Evolutionary conservation across 2,113 vertebrate genomes (phyloP).

Genomic region (Notiomystis cincta): DNA sequence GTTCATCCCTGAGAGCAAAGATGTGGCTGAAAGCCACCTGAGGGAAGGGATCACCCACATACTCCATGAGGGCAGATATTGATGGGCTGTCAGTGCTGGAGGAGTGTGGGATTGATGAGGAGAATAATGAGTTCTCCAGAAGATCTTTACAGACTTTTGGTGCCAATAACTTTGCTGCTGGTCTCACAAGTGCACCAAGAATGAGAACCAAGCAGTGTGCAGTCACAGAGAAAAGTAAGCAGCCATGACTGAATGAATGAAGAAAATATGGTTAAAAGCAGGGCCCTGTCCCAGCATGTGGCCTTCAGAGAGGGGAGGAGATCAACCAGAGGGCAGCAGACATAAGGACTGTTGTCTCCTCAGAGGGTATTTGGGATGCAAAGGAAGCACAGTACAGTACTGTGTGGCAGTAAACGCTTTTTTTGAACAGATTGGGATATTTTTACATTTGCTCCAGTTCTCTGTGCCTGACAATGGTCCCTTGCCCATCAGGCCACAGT

Average conservation of each 20-base stretch:
- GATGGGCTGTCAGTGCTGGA: not conserved
- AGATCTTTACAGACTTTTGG: not conserved
- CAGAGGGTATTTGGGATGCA: not conserved
- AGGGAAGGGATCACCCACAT: not conserved
- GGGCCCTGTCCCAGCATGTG: accelerated
- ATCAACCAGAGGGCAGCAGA: not conserved
- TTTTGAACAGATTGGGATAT: not conserved
- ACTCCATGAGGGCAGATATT: not conserved
- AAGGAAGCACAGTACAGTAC: not conserved
- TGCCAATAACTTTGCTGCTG: not conserved
- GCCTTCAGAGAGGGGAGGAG: not conserved
- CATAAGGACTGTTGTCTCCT: not conserved
- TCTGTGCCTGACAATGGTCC: not conserved
- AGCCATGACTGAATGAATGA: not conserved
- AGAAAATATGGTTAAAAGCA: not conserved
- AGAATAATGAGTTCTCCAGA: not conserved
- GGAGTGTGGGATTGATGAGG: not conserved
- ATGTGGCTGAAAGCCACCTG: not conserved
- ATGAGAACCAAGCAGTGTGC: not conserved
- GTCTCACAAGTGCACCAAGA: not conserved
- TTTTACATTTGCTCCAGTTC: conserved; percentile 28
- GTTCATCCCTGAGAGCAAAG: not conserved
- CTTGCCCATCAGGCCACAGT: not conserved
- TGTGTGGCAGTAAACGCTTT: not conserved
- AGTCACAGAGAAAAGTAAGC: not conserved